Evolutionary conservation across 2,113 vertebrate genomes (phyloP), one percentile per base, ranked within the genome.

Genomic region (Dissostichus mawsoni): DNA sequence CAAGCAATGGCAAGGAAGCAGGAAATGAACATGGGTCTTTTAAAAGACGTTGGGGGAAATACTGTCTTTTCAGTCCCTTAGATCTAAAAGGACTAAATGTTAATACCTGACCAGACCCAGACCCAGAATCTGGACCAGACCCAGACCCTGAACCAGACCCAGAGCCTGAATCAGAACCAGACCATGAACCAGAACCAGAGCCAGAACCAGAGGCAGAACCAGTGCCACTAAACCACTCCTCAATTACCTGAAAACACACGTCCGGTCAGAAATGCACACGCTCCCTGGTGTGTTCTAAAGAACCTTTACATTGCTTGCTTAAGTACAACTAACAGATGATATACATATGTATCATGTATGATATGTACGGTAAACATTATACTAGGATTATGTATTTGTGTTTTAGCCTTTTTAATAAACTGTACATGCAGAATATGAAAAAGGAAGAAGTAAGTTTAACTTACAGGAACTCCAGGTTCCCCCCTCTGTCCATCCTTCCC

Each of bases 401-500:
- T 50, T 56, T 56, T 23, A 7, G 16, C 36, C 25, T 45, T 7
- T 8, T 14, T 29, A 20, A 33, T 29, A 3, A 11, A 48, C 4
- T 44, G 1, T 13, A 61, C 10, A 57, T 29, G 29, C 29, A 29
- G 3, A 29, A 29, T 29, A 29, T 3, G 29, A 29, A 29, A 2
- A 18, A 55, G 3, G 6, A 55, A 63, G 56, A 36, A 8, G 29
- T 0, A 12, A 0, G 2, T 33, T 45, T 5, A 17, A 94, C 96
- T 97, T 52, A 98, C 97, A 78, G 93, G 94, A 18, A 93, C 87
- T 16, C 97, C 97, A 56, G 93, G 91, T 74, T 96, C 89, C 11
- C 97, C 98, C 33, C 77, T 87, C 78, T 84, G 52, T 78, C 97
- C 97, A 12, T 96, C 89, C 64, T 81, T 85, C 23, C 95, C 94